Evolutionary conservation across 2,888 invertebrate genomes (phyloP), one percentile per base, ranked within the genome.

Genomic region (Ormyrus rosae): DNA sequence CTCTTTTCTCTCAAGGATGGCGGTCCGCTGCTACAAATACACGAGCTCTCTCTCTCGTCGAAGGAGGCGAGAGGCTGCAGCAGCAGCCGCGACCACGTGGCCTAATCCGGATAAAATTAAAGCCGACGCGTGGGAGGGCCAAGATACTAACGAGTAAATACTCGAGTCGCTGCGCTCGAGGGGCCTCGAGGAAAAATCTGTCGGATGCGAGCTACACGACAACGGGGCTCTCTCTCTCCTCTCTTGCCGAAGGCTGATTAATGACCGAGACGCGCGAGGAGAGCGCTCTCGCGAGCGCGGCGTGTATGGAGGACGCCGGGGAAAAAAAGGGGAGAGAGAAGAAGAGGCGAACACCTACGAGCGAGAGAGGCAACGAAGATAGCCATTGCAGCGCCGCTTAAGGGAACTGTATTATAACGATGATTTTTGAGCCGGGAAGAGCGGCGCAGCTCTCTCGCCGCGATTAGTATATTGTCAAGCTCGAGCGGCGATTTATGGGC

Each of bases 101-200:
- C 82, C 82, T 87, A 86, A 86, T 86, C 86, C 86, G 86, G 86
- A 85, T 85, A 84, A 86, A 88, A 88, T 88, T 86, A 86, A 88
- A 86, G 84, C 80, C 80, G 82, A 71, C 82, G 84, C 83, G 86
- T 84, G 86, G 85, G 84, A 84, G 86, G 85, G 84, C 85, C 82
- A 84, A 69, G 84, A 85, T 81, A 85, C 83, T 84, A 85, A 84
- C 84, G 84, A 83, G 83, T 83, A 83, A 82, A 83, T 83, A 81
- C 84, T 83, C 83, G 82, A 81, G 76, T 72, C 79, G 69, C 60
- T 60, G 71, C 53, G 60, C 50, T 73, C 71, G 70, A 61, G 61
- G 67, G 63, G 78, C 76, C 83, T 80, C 70, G 84, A 85, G 86
- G 85, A 86, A 87, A 87, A 86, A 86, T 86, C 86, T 85, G 84